Conservation (phyloP, 2,113 vertebrate genomes). For the Cromileptes altivelis region DNA sequence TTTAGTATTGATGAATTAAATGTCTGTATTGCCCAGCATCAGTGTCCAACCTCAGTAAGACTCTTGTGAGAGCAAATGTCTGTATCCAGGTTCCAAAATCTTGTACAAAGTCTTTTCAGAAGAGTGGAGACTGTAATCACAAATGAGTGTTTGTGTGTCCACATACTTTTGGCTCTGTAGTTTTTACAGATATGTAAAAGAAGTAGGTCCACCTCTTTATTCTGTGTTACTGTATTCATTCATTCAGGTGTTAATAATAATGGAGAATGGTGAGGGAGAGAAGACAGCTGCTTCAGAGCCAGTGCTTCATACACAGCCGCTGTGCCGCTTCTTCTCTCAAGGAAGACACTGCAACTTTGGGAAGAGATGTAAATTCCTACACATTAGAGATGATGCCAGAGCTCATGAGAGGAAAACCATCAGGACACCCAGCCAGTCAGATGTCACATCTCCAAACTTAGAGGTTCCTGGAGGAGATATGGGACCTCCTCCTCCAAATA, state of each 20-base stretch:
- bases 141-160: background rate
- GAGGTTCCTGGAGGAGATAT: slow-evolving; percentile 13
- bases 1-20: background rate
- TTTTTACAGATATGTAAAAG: background rate
- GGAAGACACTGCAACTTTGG: slow-evolving; percentile 85
- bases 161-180: background rate
- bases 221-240: background rate
- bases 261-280: slow-evolving; percentile 53
- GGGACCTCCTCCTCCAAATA: background rate
- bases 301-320: slow-evolving; percentile 41
- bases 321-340: slow-evolving; percentile 85
- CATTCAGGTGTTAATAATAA: slow-evolving; percentile 43
- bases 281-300: slow-evolving; percentile 16
- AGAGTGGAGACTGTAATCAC: background rate
- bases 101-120: background rate
- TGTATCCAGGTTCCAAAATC: background rate
- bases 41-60: background rate
- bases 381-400: slow-evolving; percentile 63
- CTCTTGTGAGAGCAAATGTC: background rate
- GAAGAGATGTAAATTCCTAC: slow-evolving; percentile 83
- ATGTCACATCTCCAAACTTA: background rate
- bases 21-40: background rate
- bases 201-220: background rate
- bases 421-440: background rate
- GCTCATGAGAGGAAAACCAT: slow-evolving; percentile 32